phyloP scores from a whole-genome alignment of 2,797 vertebrate genomes.

The Macropodus opercularis region DNA sequence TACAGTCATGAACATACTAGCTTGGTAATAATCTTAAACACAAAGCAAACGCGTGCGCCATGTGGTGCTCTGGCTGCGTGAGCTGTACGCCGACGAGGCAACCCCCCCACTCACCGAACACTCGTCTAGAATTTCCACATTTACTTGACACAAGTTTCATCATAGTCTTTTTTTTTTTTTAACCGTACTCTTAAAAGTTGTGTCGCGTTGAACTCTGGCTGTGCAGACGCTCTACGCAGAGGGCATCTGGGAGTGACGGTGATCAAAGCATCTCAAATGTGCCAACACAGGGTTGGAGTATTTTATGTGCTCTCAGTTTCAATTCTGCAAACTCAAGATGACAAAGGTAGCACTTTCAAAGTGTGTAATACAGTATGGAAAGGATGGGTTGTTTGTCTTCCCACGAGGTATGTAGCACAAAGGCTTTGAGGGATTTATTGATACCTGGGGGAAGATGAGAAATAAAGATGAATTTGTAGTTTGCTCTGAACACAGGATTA shows the following conservation, averaged over 20 bases:
- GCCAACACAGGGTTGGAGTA: constrained; percentile 3
- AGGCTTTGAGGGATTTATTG: constrained; percentile 47
- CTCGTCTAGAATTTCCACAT: too few relatives aligned
- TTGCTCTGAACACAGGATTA: constrained; percentile 36
- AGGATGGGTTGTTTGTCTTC: constrained; percentile 47
- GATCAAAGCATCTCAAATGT: constrained; percentile 39
- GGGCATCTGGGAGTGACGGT: constrained; percentile 2
- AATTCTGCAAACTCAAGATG: constrained; percentile 32
- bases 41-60: too few relatives aligned
- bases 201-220: too few relatives aligned
- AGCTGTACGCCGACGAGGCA: too few relatives aligned
- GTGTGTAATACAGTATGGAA: constrained; percentile 47
- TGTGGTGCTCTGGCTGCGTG: too few relatives aligned
- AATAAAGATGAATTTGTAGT: constrained; percentile 31
- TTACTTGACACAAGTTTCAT: too few relatives aligned
- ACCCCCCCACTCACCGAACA: too few relatives aligned
- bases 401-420: constrained; percentile 37
- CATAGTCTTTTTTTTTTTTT: too few relatives aligned
- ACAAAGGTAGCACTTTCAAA: constrained; percentile 37
- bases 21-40: too few relatives aligned
- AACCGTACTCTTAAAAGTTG: too few relatives aligned
- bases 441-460: constrained; percentile 17
- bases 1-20: too few relatives aligned
- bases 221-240: background rate
- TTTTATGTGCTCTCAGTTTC: constrained; percentile 24